Percentiles rank a stretch among this genome's conserved stretches.
phyloP scores from a whole-genome alignment of 53 echinoderm and acorn worm species.

The Arbacia lixula region DNA sequence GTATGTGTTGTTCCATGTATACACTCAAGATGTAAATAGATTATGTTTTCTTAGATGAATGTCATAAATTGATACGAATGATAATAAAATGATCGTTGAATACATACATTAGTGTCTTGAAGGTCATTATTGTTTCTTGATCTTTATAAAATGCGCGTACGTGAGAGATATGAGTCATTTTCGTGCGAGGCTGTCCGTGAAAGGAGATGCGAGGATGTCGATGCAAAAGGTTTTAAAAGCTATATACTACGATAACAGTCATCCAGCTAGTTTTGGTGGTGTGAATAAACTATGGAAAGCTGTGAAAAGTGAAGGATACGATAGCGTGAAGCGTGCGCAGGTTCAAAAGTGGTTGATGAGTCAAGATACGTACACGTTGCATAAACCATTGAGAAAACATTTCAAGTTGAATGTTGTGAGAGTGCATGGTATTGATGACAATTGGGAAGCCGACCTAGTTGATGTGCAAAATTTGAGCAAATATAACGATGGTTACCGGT shows the following conservation, averaged over 20 bases:
- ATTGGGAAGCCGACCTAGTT: conserved; percentile 54
- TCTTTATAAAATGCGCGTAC: no score
- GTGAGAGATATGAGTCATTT: no score
- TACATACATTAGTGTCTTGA: no score
- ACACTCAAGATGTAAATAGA: no score
- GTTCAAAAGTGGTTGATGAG: conserved; percentile 23
- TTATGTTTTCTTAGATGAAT: no score
- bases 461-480: conserved; percentile 41
- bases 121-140: no score
- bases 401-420: conserved; percentile 57
- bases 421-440: conserved; percentile 51
- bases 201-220: no score
- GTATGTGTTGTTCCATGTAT: no score
- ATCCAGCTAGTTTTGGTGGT: not conserved
- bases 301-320: not conserved
- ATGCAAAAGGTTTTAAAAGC: not conserved
- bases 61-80: no score
- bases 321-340: not conserved
- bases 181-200: no score
- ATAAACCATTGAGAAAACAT: conserved; percentile 18
- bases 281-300: conserved; percentile 17
- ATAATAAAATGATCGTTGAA: no score
- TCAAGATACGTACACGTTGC: conserved; percentile 59
- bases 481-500: conserved; percentile 44
- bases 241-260: not conserved